Evolutionary conservation across 2,113 vertebrate genomes (phyloP).

Genomic region (Bujurquina vittata): DNA sequence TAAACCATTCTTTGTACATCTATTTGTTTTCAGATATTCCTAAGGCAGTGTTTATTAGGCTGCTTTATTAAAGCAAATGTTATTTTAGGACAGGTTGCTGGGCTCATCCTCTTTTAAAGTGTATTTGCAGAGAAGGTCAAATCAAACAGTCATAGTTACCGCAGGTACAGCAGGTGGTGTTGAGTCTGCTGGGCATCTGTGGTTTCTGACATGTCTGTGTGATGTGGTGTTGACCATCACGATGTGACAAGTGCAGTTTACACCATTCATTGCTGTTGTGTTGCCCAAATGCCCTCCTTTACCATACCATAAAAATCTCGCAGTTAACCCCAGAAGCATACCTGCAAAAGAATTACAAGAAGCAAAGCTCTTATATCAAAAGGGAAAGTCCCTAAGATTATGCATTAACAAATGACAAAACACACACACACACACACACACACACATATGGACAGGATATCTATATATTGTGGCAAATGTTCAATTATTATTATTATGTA

Average conservation of each 20-base stretch:
- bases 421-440: rapidly evolving
- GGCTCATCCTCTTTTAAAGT: not conserved
- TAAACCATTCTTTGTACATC: not conserved
- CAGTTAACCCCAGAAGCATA: conserved; percentile 83
- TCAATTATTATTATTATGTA: not conserved
- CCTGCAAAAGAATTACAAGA: conserved; percentile 65
- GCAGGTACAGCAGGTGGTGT: conserved; percentile 82
- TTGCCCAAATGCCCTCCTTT: conserved; percentile 60
- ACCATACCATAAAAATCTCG: conserved; percentile 78
- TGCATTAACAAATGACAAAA: not conserved
- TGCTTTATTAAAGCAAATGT: conserved; percentile 11
- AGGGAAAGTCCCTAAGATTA: not conserved
- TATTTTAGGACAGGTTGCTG: not conserved
- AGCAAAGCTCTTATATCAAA: not conserved
- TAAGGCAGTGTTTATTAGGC: not conserved
- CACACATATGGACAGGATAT: not conserved
- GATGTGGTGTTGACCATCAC: conserved; percentile 80
- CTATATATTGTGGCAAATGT: not conserved
- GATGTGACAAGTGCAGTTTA: conserved; percentile 71
- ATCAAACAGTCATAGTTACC: conserved; percentile 68
- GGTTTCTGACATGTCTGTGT: conserved; percentile 80
- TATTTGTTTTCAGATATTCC: conserved; percentile 6
- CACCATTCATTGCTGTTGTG: conserved; percentile 43
- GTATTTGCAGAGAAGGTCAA: not conserved
- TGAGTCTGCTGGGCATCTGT: conserved; percentile 71